phyloP scores from a whole-genome alignment of 2,797 vertebrate species.

The Helarctos malayanus region DNA sequence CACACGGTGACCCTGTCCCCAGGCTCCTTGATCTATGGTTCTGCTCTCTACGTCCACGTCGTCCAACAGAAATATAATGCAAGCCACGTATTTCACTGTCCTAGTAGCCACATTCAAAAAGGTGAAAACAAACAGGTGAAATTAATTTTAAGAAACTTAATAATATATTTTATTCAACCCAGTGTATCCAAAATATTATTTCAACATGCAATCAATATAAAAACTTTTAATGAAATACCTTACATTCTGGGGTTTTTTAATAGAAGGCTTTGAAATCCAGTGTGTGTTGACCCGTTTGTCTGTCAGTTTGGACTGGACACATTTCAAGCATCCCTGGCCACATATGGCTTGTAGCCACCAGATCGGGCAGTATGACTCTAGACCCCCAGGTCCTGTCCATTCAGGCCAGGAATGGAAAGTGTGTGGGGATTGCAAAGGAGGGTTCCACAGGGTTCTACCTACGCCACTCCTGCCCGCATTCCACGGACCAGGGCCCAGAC shows the following conservation, averaged over 20 bases:
- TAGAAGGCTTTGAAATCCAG: conserved; percentile 31
- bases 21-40: not conserved
- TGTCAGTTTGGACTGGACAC: not conserved
- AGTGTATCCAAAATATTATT: not conserved
- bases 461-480: not conserved
- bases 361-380: not conserved
- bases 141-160: not conserved
- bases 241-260: not conserved
- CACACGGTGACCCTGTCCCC: not conserved
- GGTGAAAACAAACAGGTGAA: not conserved
- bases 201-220: not conserved
- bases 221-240: not conserved
- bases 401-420: not conserved
- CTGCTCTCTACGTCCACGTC: not conserved
- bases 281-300: too few species aligned
- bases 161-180: not conserved
- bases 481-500: not conserved
- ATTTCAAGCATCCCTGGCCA: not conserved
- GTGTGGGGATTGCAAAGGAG: not conserved
- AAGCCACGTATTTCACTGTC: not conserved
- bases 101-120: not conserved
- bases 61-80: not conserved
- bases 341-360: not conserved
- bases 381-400: not conserved
- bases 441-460: not conserved